Evolutionary conservation across 2,113 vertebrate genomes (phyloP), one percentile per base, ranked within the genome.

Genomic region (Lycocorax pyrrhopterus): DNA sequence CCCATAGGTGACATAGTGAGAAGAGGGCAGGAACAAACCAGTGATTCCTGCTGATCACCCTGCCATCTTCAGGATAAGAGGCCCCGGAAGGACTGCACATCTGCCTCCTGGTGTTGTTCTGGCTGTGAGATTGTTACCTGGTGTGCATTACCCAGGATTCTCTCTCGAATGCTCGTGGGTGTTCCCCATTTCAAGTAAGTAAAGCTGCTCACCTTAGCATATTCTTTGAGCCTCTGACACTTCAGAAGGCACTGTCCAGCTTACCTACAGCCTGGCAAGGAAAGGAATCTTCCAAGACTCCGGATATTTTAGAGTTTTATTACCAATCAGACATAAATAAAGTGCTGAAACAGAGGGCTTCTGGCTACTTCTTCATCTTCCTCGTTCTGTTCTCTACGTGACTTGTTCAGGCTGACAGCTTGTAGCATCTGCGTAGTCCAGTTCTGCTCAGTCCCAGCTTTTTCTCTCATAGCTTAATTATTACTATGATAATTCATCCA

Each of bases 311-410:
- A 26, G 13, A 44, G 1, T 26, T 72, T 62, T 44, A 32, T 53
- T 53, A 4, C 2, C 10, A 26, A 3, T 8, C 6, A 0, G 0
- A 6, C 2, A 13, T 10, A 43, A 43, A 53, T 1, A 15, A 9
- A 29, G 10, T 1, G 11, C 2, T n/a, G 30, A 44, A 43, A 29
- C 2, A 12, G 29, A 59, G 6, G 4, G 14, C 7, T 12, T 15
- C 20, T 15, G 8, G 2, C 16, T 20, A 10, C 13, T 10, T 15
- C 15, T 9, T 2, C 12, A 14, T 29, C 8, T 39, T 39, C 11
- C 0, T 13, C 11, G 15, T n/a, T 14, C 30, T 22, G 4, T n/a
- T 22, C 7, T 18, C 14, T 2, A 10, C 4, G 2, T n/a, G 12
- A 16, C 22, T 11, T 7, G 7, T 13, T 46, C 10, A 37, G 33